These are phyloP conservation scores for Cheirogaleus major DNA, from an alignment of 2,797 vertebrate species.

Conservation along the genomic window DNA sequence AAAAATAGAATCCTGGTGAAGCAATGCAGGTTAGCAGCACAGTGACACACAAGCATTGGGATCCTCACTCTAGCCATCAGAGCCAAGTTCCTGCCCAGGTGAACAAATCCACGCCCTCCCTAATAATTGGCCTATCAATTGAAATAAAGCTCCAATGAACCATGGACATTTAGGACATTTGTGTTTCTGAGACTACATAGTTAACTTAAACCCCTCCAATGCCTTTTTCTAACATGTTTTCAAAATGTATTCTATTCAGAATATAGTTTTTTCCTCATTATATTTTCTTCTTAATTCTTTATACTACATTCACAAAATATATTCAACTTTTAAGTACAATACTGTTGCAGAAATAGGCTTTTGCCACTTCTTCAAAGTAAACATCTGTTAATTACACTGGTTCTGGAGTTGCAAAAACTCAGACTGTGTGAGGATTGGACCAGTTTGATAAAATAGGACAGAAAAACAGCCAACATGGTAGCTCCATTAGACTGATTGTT, in stretches of 20 bases:
- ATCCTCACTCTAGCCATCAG: not conserved
- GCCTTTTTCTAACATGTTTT: conserved; percentile 14
- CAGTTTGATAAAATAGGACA: conserved; percentile 46
- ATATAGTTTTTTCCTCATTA: conserved; percentile 6
- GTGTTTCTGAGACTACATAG: not conserved
- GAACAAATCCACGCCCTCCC: not conserved
- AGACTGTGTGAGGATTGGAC: conserved; percentile 46
- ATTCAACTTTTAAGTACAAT: not conserved
- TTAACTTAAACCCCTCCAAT: not conserved
- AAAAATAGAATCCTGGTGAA: not conserved
- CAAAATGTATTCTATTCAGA: not conserved
- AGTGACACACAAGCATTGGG: accelerated
- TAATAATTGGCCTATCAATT: not conserved
- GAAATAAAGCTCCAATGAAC: not conserved
- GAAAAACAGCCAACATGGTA: conserved; percentile 60
- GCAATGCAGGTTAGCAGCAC: not conserved
- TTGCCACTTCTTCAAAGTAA: conserved; percentile 9
- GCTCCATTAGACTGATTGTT: conserved; percentile 75
- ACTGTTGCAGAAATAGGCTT: not conserved
- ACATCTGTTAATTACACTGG: conserved; percentile 58
- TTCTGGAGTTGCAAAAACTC: conserved; percentile 29
- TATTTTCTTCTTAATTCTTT: conserved; percentile 60
- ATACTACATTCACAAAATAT: conserved; percentile 30
- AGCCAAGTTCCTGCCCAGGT: no score
- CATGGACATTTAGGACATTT: not conserved